Conservation (phyloP, 2,888 invertebrate species). For the Mylabris sibirica region DNA sequence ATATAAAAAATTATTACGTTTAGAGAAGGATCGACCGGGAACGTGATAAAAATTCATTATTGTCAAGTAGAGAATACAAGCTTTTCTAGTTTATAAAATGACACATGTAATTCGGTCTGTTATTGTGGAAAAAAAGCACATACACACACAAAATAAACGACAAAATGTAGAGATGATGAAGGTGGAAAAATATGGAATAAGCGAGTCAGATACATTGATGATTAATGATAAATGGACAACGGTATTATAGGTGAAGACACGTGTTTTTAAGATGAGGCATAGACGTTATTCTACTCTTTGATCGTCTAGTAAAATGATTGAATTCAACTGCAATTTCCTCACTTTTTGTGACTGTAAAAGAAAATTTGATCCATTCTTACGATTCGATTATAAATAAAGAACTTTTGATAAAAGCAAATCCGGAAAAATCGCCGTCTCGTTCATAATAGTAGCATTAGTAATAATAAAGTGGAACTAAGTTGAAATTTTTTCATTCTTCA, state of each 20-base stretch:
- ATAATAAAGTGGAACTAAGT: neutral
- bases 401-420: neutral
- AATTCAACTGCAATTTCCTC: neutral
- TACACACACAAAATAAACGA: no score
- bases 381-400: neutral
- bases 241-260: neutral
- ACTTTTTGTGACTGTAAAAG: neutral
- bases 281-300: neutral
- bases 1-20: constrained; percentile 1
- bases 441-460: neutral
- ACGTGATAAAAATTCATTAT: constrained; percentile 7
- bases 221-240: neutral
- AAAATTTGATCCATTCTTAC: neutral
- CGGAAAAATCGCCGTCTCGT: neutral
- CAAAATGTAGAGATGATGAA: neutral
- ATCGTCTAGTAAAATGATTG: neutral
- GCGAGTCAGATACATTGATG: neutral
- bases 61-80: neutral
- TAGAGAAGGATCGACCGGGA: neutral
- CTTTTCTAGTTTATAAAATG: constrained; percentile 1
- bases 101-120: neutral
- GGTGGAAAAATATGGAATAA: neutral
- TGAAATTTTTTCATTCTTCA: neutral
- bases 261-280: neutral
- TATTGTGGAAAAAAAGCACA: neutral